Conservation (phyloP, 1,140 invertebrate genomes). For the Bicyclus anynana region DNA sequence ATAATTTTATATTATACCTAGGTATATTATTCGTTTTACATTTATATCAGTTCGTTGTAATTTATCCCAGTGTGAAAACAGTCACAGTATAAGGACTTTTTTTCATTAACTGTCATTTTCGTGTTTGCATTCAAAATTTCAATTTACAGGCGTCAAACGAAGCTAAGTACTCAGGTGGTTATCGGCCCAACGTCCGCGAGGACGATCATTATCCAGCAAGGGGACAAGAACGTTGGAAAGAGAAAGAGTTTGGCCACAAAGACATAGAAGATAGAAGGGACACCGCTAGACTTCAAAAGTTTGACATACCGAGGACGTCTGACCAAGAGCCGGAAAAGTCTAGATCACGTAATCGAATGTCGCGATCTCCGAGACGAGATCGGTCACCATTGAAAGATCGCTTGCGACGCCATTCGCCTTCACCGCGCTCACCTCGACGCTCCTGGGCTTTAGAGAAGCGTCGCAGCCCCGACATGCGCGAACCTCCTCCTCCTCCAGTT, state of each 20-base stretch:
- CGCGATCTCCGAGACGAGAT: slow-evolving; percentile 51
- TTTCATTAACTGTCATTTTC: slow-evolving; percentile 18
- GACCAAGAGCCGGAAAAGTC: slow-evolving; percentile 32
- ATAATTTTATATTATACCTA: not conserved
- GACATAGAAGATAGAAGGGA: slow-evolving; percentile 40
- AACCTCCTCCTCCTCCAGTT: slow-evolving; percentile 51
- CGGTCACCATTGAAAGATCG: slow-evolving; percentile 50
- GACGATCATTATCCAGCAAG: slow-evolving; percentile 38
- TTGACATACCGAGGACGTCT: slow-evolving; percentile 28
- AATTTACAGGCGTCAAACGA: slow-evolving; percentile 68
- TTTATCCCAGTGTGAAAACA: not conserved
- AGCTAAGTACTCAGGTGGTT: slow-evolving; percentile 65
- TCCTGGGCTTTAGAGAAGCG: slow-evolving; percentile 64
- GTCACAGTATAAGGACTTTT: not conserved
- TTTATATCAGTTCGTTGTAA: not conserved
- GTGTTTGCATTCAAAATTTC: slow-evolving; percentile 60
- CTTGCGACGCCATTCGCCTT: slow-evolving; percentile 51
- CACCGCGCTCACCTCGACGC: slow-evolving; percentile 51
- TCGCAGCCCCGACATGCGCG: slow-evolving; percentile 43
- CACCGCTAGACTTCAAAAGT: slow-evolving; percentile 32
- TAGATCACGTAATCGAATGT: slow-evolving; percentile 22
- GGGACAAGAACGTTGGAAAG: slow-evolving; percentile 36
- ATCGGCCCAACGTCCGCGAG: slow-evolving; percentile 39
- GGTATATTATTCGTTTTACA: not conserved
- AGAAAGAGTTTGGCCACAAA: slow-evolving; percentile 30